Conservation (phyloP, 2,797 vertebrate species). For the Gobionotothen gibberifrons region DNA sequence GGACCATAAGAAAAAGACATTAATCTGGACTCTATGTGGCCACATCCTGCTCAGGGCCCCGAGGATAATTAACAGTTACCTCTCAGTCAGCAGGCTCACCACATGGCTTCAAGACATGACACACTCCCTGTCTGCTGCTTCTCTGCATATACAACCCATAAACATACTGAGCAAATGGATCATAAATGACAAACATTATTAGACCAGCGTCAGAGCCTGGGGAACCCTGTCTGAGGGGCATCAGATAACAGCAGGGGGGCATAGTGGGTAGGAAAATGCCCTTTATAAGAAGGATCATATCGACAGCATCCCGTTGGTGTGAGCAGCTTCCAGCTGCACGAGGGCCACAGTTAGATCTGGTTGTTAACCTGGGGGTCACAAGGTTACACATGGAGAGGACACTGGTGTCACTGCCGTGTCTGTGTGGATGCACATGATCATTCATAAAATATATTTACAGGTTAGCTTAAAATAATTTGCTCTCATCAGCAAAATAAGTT, state of each 20-base stretch:
- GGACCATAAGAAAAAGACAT: conserved; percentile 69
- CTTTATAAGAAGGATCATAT: conserved; percentile 37
- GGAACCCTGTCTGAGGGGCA: conserved; percentile 19
- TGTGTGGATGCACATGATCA: not conserved
- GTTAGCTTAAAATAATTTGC: too few relatives aligned
- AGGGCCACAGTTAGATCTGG: conserved; percentile 22
- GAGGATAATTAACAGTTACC: conserved; percentile 61
- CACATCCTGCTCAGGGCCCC: conserved; percentile 60
- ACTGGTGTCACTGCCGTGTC: not conserved
- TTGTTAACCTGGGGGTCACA: conserved; percentile 11
- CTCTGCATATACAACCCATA: conserved; percentile 18
- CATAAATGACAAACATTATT: conserved; percentile 36
- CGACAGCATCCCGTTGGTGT: conserved; percentile 44
- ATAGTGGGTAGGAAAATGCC: conserved; percentile 16
- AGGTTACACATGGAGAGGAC: conserved; percentile 12
- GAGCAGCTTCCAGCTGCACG: conserved; percentile 34
- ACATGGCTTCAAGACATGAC: conserved; percentile 45
- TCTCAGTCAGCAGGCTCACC: conserved; percentile 52
- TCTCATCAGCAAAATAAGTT: too few relatives aligned
- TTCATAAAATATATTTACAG: too few relatives aligned
- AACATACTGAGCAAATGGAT: conserved; percentile 58
- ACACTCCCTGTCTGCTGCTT: conserved; percentile 26
- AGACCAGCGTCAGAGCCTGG: conserved; percentile 25
- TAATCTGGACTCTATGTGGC: conserved; percentile 65
- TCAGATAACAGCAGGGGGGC: conserved; percentile 48